Base-by-base conservation (phyloP, 2,888 invertebrate species). In the Aleiodes leptofemur region DNA sequence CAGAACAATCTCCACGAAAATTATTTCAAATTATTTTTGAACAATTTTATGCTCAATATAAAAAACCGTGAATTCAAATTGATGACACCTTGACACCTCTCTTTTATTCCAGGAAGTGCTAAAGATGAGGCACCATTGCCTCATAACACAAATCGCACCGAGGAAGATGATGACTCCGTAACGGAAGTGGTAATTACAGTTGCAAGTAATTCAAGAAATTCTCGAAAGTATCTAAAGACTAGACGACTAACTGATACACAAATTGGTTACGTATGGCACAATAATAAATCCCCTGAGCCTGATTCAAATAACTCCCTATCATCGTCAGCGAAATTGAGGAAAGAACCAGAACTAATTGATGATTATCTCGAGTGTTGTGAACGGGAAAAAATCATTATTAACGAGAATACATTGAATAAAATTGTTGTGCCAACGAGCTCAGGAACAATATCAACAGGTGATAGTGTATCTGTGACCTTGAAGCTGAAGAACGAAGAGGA, bases 381-480 rank as follows among this genome's bases (percentile, higher is more conserved):
- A 29, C 74, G 84, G 38, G 82, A 87, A 57, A 83, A 81, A 34
- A 87, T 87, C 11, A 77, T 85, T 13, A 83, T 87, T 51, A 86
- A 84, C 69, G 85, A 86, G 59, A 80, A 82, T 23, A 87, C 87
- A 0, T 72, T 87, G n/a, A 85, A 85, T 55, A 87, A 86, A 74
- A 85, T 87, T 29, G 83, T 87, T n/a, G 86, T 87, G 0, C 86
- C 85, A 1, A 86, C 86, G 48, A 81, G 75, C 53, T 81, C 77
- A 38, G 80, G 66, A 61, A 51, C 51, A 14, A 51, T 68, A n/a
- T 5, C 71, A 68, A 57, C 66, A 5, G 48, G 4, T 7, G 73
- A 68, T 38, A 31, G 34, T 7, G 68, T 77, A 14, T 43, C 73
- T 8, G 57, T 50, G n/a, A 71, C 78, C 4, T 72, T 74, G 29